Conservation (phyloP, 2,797 vertebrate genomes). For the Chelonia mydas region DNA sequence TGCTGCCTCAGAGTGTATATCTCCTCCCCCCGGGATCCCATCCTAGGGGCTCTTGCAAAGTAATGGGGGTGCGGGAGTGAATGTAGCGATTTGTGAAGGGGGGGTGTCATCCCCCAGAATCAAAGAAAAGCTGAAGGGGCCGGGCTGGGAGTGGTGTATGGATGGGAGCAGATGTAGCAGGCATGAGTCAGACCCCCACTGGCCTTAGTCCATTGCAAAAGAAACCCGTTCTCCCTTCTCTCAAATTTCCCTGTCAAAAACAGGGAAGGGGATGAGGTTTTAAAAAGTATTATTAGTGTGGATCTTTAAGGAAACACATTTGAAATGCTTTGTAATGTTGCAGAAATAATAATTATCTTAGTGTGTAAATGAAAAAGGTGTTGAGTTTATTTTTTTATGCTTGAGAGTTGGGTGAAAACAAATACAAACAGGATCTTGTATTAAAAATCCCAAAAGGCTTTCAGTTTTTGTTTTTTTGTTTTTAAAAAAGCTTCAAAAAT, state of each 20-base stretch:
- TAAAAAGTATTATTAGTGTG: not conserved
- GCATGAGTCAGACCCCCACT: not conserved
- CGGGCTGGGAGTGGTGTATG: conserved; percentile 74
- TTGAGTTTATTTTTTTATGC: not conserved
- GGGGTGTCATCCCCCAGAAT: conserved; percentile 39
- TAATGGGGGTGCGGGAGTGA: conserved; percentile 63
- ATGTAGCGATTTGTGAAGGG: conserved; percentile 81
- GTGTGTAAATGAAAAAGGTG: not conserved
- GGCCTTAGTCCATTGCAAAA: not conserved
- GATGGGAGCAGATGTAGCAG: conserved; percentile 31
- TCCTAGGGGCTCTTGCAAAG: too few relatives aligned
- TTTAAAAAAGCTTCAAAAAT: not conserved
- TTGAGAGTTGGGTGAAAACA: not conserved
- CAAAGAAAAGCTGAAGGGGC: conserved; percentile 83
- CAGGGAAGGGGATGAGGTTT: not conserved
- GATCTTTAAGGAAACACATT: not conserved
- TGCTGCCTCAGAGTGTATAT: too few relatives aligned
- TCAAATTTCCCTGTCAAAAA: not conserved
- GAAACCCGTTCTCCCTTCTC: not conserved
- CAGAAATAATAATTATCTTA: not conserved
- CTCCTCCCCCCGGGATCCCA: not conserved
- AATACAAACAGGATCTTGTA: not conserved
- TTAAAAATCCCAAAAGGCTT: not conserved
- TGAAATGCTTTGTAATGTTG: not conserved
- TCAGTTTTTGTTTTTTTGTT: not conserved